phyloP scores from a whole-genome alignment of 2,797 vertebrate genomes.

The Hemitrygon akajei region DNA sequence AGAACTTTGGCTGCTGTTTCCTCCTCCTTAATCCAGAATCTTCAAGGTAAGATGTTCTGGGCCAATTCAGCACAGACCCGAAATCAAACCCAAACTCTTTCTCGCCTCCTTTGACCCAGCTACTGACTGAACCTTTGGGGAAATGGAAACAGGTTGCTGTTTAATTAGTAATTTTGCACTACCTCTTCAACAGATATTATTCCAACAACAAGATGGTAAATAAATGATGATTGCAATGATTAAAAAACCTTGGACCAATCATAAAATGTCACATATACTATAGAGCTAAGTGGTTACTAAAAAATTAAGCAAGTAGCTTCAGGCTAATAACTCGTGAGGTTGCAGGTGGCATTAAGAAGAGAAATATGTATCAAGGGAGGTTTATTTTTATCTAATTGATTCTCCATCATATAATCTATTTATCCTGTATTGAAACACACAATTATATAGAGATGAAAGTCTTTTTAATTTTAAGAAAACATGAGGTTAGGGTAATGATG shows the following conservation, averaged over 20 bases:
- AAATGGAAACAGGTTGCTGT: constrained; percentile 31
- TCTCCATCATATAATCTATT: constrained; percentile 31
- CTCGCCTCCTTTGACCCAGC: background rate
- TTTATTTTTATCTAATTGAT: constrained; percentile 34
- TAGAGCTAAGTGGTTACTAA: constrained; percentile 1
- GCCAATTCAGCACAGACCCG: background rate
- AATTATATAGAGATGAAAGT: background rate
- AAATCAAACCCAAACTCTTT: background rate
- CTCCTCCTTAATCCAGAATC: background rate
- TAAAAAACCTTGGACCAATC: constrained; percentile 22
- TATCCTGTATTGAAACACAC: constrained; percentile 24
- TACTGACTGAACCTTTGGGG: constrained; percentile 18
- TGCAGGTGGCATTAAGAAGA: constrained; percentile 32
- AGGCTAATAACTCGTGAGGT: constrained; percentile 24
- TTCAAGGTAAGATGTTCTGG: background rate
- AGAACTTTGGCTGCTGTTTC: background rate
- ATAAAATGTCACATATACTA: constrained; percentile 20
- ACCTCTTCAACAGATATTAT: constrained; percentile 5
- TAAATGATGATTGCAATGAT: constrained; percentile 10
- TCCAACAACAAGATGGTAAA: constrained; percentile 26
- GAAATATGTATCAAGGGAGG: constrained; percentile 28
- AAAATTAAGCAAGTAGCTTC: constrained; percentile 24
- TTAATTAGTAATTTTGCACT: background rate
- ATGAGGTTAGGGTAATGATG: constrained; percentile 41
- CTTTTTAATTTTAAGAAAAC: constrained; percentile 30